phyloP scores from a whole-genome alignment of 2,888 invertebrate genomes.

The Drosophila niveifrons region DNA sequence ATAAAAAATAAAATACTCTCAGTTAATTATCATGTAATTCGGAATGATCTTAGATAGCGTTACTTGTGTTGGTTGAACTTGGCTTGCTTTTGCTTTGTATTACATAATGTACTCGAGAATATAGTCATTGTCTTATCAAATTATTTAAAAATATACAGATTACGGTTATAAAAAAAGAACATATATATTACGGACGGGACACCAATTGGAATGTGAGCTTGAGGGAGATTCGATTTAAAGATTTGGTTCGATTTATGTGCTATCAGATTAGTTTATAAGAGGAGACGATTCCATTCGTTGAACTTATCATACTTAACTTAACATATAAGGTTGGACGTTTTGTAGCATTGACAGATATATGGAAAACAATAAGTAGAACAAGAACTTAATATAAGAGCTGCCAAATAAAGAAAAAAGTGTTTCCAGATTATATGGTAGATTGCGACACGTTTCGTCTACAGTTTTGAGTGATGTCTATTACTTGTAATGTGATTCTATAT shows the following conservation, averaged over 20 bases:
- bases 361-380: conserved; percentile 12
- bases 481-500: conserved; percentile 23
- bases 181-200: conserved; percentile 45
- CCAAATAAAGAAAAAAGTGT: neutral
- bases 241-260: conserved; percentile 4
- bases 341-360: conserved; percentile 35
- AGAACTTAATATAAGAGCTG: conserved; percentile 27
- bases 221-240: conserved; percentile 5
- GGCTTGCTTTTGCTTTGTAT: conserved; percentile 23
- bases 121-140: conserved; percentile 46
- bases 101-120: conserved; percentile 38
- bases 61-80: conserved; percentile 4
- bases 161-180: conserved; percentile 27
- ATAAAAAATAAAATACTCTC: conserved; percentile 82
- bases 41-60: conserved; percentile 35
- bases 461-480: conserved; percentile 32
- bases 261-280: conserved; percentile 30
- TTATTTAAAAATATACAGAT: conserved; percentile 58
- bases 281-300: conserved; percentile 9
- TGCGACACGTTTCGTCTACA: conserved; percentile 47
- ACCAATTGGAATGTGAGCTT: conserved; percentile 18
- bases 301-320: conserved; percentile 76
- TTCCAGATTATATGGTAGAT: conserved; percentile 10
- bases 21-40: conserved; percentile 36
- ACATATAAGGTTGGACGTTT: conserved; percentile 71